phyloP scores from a whole-genome alignment of 2,888 invertebrate species.

The Nephrocerus scutellatus region DNA sequence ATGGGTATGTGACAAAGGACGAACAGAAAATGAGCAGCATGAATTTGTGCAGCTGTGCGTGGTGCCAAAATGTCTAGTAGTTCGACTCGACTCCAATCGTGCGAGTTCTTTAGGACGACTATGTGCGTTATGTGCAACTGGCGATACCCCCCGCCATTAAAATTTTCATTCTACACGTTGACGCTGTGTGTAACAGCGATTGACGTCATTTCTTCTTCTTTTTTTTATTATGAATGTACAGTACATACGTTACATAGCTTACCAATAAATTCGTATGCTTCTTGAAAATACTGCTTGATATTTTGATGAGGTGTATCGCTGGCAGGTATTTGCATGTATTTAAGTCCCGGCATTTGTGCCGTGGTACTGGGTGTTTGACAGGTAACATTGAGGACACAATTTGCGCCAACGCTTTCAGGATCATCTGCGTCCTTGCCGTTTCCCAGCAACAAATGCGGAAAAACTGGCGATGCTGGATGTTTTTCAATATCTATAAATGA shows the following conservation, averaged over 20 bases:
- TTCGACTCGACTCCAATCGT: too few relatives aligned
- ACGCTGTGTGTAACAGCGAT: too few relatives aligned
- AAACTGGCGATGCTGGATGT: constrained; percentile 67
- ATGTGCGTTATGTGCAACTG: too few relatives aligned
- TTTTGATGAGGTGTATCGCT: constrained; percentile 78
- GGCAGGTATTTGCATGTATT: constrained; percentile 73
- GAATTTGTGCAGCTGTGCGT: too few relatives aligned
- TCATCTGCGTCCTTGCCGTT: constrained; percentile 76
- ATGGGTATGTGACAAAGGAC: too few relatives aligned
- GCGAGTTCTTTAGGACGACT: too few relatives aligned
- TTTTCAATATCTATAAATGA: constrained; percentile 58
- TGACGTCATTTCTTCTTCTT: too few relatives aligned
- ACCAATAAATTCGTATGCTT: constrained; percentile 82
- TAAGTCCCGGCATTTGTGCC: constrained; percentile 59
- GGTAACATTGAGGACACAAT: constrained; percentile 75
- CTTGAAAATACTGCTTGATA: constrained; percentile 81
- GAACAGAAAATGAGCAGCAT: too few relatives aligned
- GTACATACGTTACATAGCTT: constrained; percentile 42
- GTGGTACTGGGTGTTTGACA: constrained; percentile 60
- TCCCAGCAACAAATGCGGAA: constrained; percentile 74
- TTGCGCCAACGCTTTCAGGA: constrained; percentile 62
- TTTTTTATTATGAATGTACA: neutral
- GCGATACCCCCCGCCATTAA: too few relatives aligned
- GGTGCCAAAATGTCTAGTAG: too few relatives aligned
- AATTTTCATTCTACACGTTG: too few relatives aligned